Percentiles rank a stretch among this genome's conserved stretches.
phyloP scores from a whole-genome alignment of 2,888 invertebrate genomes.

The Amphimallon solstitiale region DNA sequence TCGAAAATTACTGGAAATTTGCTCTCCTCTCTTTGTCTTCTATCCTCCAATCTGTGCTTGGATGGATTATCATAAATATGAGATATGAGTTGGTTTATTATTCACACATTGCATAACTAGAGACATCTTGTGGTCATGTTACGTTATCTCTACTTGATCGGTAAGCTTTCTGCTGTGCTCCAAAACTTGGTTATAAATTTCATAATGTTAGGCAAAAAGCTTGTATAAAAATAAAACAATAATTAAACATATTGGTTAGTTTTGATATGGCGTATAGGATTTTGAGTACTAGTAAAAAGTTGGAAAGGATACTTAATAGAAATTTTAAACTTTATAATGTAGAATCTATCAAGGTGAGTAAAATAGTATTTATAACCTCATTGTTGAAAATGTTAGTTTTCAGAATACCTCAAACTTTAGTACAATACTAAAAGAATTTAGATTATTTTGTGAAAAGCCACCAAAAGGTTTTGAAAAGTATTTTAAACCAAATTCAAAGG shows the following conservation, averaged over 20 bases:
- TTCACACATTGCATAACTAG: too few species aligned
- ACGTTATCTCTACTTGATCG: slow-evolving; percentile 19
- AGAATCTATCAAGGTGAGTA: slow-evolving; percentile 54
- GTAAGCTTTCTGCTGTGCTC: background rate
- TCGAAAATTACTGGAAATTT: too few species aligned
- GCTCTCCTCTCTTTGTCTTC: too few species aligned
- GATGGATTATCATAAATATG: too few species aligned
- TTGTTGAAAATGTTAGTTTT: slow-evolving; percentile 42
- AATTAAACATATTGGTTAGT: background rate
- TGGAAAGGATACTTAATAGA: slow-evolving; percentile 65
- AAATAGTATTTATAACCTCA: slow-evolving; percentile 24
- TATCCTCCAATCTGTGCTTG: too few species aligned
- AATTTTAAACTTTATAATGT: slow-evolving; percentile 56
- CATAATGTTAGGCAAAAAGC: slow-evolving; percentile 38
- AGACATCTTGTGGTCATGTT: too few species aligned
- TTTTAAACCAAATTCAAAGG: slow-evolving; percentile 71
- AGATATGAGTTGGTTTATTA: too few species aligned
- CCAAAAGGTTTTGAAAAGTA: slow-evolving; percentile 96
- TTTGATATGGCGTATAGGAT: slow-evolving; percentile 72
- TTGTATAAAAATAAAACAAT: slow-evolving; percentile 10
- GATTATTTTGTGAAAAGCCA: slow-evolving; percentile 77
- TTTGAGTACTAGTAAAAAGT: slow-evolving; percentile 67
- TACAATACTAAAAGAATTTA: slow-evolving; percentile 72
- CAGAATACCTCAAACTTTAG: slow-evolving; percentile 68
- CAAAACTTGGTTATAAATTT: slow-evolving; percentile 38